Evolutionary conservation across 1,140 invertebrate species (phyloP).

Genomic region (Lysiphlebus fabarum): DNA sequence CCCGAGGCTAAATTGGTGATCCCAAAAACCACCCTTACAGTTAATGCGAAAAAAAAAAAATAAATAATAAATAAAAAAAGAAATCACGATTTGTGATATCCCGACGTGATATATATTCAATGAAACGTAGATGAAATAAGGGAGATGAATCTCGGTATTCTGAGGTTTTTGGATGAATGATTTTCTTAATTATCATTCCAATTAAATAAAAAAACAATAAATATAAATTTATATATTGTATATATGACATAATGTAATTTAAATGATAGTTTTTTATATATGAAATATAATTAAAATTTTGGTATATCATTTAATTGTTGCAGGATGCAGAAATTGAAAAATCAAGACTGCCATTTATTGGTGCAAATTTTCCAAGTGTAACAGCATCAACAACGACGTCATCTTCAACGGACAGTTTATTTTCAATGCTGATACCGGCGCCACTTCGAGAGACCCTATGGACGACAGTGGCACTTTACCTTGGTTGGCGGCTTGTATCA

Average conservation of each 20-base stretch:
- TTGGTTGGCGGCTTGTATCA: constrained; percentile 52
- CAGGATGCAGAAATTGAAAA: constrained; percentile 52
- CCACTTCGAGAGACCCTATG: constrained; percentile 52
- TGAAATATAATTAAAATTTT: constrained; percentile 9
- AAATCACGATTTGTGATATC: neutral
- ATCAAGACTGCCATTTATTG: constrained; percentile 44
- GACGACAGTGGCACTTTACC: constrained; percentile 52
- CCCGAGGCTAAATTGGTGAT: constrained; percentile 9
- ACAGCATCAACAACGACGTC: constrained; percentile 32
- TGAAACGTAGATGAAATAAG: too few relatives aligned
- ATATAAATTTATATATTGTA: constrained; percentile 7
- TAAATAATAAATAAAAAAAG: too few relatives aligned
- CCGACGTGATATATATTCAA: too few relatives aligned
- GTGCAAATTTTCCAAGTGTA: constrained; percentile 34
- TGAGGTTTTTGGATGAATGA: constrained; percentile 1
- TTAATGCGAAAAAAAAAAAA: neutral
- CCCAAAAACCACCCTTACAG: neutral
- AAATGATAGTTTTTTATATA: too few relatives aligned
- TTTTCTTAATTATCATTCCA: constrained; percentile 2
- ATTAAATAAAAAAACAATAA: constrained; percentile 3
- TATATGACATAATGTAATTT: neutral
- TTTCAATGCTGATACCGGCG: constrained; percentile 48
- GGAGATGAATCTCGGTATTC: constrained; percentile 1
- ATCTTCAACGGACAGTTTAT: constrained; percentile 42
- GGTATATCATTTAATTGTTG: constrained; percentile 4